These are phyloP conservation scores for Plecotus auritus DNA, from an alignment of 2,113 vertebrate genomes.

Conservation along the genomic window DNA sequence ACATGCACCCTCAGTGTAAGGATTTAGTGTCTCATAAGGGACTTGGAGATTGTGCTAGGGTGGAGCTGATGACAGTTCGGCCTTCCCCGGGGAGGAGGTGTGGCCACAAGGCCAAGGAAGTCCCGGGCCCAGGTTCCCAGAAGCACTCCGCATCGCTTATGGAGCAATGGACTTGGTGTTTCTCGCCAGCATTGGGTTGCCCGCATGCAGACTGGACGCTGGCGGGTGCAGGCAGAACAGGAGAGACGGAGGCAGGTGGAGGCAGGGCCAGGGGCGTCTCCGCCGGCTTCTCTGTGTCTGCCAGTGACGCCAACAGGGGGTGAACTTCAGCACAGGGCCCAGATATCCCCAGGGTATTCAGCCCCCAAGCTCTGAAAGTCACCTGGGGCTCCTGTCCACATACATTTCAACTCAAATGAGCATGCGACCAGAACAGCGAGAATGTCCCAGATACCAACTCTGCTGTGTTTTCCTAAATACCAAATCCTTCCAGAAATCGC, in stretches of 20 bases:
- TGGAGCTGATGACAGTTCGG: background rate
- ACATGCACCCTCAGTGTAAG: accelerated
- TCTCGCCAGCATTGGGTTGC: background rate
- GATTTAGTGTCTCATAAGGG: accelerated
- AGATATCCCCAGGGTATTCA: background rate
- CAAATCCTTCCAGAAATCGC: background rate
- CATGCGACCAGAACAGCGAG: background rate
- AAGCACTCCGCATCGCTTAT: background rate
- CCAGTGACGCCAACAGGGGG: accelerated
- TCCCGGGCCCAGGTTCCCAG: accelerated
- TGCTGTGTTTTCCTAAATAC: background rate
- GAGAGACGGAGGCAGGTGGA: accelerated
- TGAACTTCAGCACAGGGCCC: too few species aligned
- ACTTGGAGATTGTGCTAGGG: accelerated
- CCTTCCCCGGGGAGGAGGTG: too few species aligned
- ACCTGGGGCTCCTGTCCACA: accelerated
- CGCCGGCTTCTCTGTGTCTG: accelerated
- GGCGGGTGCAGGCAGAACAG: accelerated
- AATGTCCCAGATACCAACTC: too few species aligned
- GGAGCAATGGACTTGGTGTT: background rate
- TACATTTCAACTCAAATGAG: background rate
- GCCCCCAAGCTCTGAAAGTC: background rate
- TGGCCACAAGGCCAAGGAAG: too few species aligned
- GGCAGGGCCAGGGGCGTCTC: accelerated
- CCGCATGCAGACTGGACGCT: accelerated